These are phyloP conservation scores for Folsomia candida DNA, from an alignment of 2,888 invertebrate species.

Conservation along the genomic window DNA sequence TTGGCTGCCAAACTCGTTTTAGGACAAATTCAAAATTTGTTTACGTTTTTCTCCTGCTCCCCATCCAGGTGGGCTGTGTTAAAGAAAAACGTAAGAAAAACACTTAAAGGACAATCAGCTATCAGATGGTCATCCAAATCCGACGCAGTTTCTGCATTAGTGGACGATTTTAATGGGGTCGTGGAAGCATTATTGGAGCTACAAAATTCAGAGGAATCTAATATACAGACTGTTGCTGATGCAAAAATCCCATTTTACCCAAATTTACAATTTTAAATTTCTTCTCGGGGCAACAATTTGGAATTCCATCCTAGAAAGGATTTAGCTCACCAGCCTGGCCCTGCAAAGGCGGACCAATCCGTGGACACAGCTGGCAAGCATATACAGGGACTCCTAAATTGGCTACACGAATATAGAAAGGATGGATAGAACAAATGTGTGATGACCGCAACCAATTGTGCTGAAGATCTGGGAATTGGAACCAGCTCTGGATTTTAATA, in stretches of 20 bases:
- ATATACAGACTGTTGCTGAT: background rate
- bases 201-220: background rate
- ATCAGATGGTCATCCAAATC: conserved; percentile 29
- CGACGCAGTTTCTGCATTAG: conserved; percentile 9
- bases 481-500: no score
- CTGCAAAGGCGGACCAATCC: no score
- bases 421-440: no score
- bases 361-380: no score
- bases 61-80: conserved; percentile 17
- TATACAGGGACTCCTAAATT: no score
- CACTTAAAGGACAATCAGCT: conserved; percentile 8
- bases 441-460: no score
- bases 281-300: no score
- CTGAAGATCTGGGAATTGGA: no score
- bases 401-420: no score
- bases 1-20: conserved; percentile 18
- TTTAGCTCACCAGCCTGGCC: no score
- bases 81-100: background rate
- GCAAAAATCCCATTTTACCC: background rate
- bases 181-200: conserved; percentile 6
- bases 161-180: background rate
- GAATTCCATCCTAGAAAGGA: no score
- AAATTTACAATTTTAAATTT: no score
- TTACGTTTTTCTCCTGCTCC: conserved; percentile 14
- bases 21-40: conserved; percentile 21